These are phyloP conservation scores for Hecatera dysodea DNA, from an alignment of 2,888 invertebrate species.

Conservation along the genomic window DNA sequence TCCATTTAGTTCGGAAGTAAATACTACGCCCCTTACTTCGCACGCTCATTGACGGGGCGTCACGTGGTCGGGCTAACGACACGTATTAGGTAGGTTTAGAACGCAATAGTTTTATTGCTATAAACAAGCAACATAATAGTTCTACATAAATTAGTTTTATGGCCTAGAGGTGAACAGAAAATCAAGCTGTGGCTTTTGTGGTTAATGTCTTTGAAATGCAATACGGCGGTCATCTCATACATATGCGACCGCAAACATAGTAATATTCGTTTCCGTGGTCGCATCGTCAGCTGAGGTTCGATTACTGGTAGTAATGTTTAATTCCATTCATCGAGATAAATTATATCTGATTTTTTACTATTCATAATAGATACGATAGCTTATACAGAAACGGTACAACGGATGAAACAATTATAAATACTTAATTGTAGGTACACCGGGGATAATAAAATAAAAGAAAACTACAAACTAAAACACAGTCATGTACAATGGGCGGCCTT, in stretches of 20 bases:
- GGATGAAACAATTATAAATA: no score
- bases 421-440: no score
- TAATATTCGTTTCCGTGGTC: not conserved
- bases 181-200: constrained; percentile 23
- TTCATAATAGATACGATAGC: no score
- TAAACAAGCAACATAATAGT: constrained; percentile 8
- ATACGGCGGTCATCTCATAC: constrained; percentile 2
- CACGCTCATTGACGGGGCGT: constrained; percentile 53
- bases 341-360: not conserved
- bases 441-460: no score
- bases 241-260: constrained; percentile 10
- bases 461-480: no score
- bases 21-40: constrained; percentile 54
- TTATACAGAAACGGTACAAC: not conserved
- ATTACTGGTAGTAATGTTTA: not conserved
- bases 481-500: no score
- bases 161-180: constrained; percentile 8
- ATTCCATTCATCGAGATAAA: no score
- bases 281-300: not conserved
- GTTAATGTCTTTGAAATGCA: constrained; percentile 23
- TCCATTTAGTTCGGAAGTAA: constrained; percentile 42
- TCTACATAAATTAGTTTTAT: not conserved
- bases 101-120: constrained; percentile 7
- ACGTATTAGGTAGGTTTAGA: not conserved
- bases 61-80: constrained; percentile 35